These are phyloP conservation scores for Rhodinocichla rosea DNA, from an alignment of 2,113 vertebrate species.

Conservation along the genomic window DNA sequence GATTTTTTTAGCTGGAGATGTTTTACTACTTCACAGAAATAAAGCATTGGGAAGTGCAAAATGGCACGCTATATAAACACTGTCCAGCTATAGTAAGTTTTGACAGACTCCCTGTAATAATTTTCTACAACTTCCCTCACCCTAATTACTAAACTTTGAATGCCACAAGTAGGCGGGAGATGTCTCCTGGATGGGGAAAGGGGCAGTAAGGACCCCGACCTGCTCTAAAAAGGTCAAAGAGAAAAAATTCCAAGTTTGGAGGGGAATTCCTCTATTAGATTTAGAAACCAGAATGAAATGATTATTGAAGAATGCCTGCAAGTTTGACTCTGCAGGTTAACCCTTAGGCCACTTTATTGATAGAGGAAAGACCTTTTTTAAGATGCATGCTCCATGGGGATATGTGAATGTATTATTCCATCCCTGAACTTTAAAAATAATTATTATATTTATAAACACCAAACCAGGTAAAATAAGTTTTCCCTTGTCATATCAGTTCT, in stretches of 20 bases:
- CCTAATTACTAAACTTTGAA: neutral
- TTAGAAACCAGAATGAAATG: neutral
- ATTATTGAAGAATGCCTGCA: neutral
- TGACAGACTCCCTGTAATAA: neutral
- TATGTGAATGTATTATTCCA: accelerated
- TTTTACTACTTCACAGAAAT: neutral
- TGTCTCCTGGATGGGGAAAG: neutral
- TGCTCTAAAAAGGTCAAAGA: neutral
- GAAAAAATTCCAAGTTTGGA: neutral
- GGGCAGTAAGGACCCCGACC: accelerated
- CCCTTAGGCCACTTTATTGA: neutral
- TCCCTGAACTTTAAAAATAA: neutral
- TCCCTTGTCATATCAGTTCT: neutral
- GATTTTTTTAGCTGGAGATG: neutral
- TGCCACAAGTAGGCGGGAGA: neutral
- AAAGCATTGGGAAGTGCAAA: neutral
- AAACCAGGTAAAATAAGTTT: neutral
- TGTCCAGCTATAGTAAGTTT: neutral
- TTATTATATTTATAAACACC: neutral
- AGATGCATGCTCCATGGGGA: neutral
- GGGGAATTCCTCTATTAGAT: neutral
- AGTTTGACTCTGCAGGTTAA: neutral
- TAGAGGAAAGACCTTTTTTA: neutral
- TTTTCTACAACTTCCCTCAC: neutral
- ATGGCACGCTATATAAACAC: neutral